Conservation (phyloP, 1,140 invertebrate genomes). For the Drosophila murphyi region DNA sequence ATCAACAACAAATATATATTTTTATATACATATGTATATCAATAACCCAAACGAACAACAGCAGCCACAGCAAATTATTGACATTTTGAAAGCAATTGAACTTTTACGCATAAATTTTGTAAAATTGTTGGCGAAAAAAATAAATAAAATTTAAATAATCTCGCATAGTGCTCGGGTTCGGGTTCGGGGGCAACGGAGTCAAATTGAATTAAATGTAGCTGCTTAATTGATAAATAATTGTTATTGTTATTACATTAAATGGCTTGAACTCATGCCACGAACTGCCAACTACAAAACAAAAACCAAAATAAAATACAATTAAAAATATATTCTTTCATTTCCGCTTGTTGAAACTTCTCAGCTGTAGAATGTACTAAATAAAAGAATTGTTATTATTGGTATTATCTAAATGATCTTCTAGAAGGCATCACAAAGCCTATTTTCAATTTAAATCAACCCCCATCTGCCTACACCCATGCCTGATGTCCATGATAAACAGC, state of each 20-base stretch:
- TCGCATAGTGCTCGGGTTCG: neutral
- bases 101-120: constrained; percentile 71
- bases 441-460: too few species aligned
- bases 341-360: too few species aligned
- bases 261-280: constrained; percentile 36
- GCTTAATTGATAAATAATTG: constrained; percentile 79
- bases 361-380: too few species aligned
- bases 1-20: constrained; percentile 20
- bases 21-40: constrained; percentile 1
- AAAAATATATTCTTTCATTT: too few species aligned
- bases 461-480: too few species aligned
- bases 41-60: constrained; percentile 28
- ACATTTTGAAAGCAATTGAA: constrained; percentile 81
- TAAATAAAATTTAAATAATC: constrained; percentile 8
- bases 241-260: constrained; percentile 66
- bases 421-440: too few species aligned
- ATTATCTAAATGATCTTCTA: too few species aligned
- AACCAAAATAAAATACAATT: too few species aligned
- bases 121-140: constrained; percentile 6
- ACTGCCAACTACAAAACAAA: neutral
- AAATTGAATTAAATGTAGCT: constrained; percentile 68
- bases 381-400: too few species aligned
- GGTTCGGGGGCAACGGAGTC: constrained; percentile 2
- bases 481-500: too few species aligned
- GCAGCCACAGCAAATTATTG: constrained; percentile 66